Evolutionary conservation across 2,113 vertebrate genomes (phyloP).

Genomic region (Sorex fumeus): DNA sequence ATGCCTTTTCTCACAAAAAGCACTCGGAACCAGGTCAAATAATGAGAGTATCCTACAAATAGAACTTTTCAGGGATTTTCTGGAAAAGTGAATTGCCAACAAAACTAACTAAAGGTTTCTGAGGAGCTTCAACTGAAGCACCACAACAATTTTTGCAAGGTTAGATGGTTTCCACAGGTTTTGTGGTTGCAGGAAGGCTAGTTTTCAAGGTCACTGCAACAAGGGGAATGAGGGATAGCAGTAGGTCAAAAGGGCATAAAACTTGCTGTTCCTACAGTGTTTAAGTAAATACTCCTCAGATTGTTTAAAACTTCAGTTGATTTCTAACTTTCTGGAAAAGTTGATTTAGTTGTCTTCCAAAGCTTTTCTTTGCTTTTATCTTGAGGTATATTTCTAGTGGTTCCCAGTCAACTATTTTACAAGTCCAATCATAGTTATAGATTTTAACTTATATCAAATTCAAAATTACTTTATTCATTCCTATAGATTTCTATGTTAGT

Average conservation of each 20-base stretch:
- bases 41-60: neutral
- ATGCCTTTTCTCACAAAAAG: neutral
- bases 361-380: neutral
- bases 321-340: neutral
- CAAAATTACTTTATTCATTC: neutral
- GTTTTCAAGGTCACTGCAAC: neutral
- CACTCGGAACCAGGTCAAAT: neutral
- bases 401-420: neutral
- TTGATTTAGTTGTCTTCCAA: neutral
- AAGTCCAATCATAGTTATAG: neutral
- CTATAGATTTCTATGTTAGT: neutral
- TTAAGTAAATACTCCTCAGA: neutral
- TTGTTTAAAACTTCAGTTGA: neutral
- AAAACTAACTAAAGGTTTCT: neutral
- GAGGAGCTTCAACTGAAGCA: neutral
- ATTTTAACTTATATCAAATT: neutral
- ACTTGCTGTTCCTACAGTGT: neutral
- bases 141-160: neutral
- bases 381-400: neutral
- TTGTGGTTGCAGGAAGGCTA: neutral
- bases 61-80: neutral
- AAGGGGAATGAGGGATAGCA: neutral
- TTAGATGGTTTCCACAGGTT: neutral
- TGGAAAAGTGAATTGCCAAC: neutral
- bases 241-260: neutral